Percentiles rank a stretch among this genome's conserved stretches.
Evolutionary conservation across 2,113 vertebrate species (phyloP).

Genomic region (Dasyornis broadbenti): DNA sequence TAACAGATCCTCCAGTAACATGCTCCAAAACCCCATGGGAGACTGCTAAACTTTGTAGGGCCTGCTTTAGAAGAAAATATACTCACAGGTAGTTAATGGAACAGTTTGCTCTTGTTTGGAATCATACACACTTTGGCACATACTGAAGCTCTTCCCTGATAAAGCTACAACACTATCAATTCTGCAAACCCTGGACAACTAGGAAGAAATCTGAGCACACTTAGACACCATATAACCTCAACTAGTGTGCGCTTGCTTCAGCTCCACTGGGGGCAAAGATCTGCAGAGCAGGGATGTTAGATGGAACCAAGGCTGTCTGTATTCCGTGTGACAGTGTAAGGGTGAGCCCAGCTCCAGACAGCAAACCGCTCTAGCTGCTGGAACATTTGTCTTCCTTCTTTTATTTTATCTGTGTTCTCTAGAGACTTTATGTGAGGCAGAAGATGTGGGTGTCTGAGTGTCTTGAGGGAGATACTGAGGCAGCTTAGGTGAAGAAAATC

Average conservation of each 20-base stretch:
- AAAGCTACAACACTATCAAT: neutral
- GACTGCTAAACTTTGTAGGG: neutral
- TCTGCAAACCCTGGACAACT: neutral
- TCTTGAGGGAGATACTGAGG: accelerated
- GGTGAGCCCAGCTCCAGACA: neutral
- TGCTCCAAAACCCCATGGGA: neutral
- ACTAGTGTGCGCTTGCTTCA: neutral
- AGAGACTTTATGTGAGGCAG: neutral
- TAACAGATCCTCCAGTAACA: neutral
- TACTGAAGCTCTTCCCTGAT: neutral
- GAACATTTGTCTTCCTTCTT: neutral
- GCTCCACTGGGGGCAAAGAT: neutral
- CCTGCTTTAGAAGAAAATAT: neutral
- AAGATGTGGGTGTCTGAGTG: neutral
- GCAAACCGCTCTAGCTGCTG: neutral
- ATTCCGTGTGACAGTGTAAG: neutral
- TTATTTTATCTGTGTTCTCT: neutral
- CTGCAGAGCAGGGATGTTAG: neutral
- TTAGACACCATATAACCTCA: accelerated
- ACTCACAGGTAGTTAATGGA: neutral
- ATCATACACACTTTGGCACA: neutral
- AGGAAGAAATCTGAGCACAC: neutral
- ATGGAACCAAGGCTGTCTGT: neutral
- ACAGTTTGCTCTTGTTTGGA: neutral
- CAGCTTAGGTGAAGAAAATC: neutral